phyloP scores from a whole-genome alignment of 2,113 vertebrate genomes.

The Crotophaga sulcirostris region DNA sequence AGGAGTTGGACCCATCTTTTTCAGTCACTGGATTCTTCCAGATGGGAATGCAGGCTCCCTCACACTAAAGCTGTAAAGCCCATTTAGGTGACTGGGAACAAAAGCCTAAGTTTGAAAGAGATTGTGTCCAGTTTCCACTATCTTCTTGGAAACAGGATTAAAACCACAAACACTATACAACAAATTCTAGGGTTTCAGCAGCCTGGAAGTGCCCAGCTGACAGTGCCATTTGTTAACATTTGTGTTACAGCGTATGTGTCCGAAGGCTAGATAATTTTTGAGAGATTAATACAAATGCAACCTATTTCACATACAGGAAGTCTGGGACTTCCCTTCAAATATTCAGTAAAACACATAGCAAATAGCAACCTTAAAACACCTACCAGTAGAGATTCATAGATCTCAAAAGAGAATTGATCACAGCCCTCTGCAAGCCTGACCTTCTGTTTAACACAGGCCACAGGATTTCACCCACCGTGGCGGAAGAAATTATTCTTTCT shows the following conservation, averaged over 20 bases:
- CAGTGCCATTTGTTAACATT: neutral
- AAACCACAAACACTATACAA: neutral
- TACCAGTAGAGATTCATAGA: neutral
- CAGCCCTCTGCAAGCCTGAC: neutral
- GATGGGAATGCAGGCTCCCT: neutral
- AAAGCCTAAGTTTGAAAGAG: neutral
- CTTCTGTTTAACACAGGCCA: conserved; percentile 28
- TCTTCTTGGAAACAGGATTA: neutral
- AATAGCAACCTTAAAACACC: neutral
- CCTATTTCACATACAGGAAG: neutral
- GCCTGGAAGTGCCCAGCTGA: neutral
- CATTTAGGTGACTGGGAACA: rapidly evolving
- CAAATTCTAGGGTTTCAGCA: neutral
- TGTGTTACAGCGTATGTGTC: neutral
- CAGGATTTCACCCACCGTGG: neutral
- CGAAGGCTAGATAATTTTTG: neutral
- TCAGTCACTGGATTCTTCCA: neutral
- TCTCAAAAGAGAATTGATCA: neutral
- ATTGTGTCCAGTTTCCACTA: neutral
- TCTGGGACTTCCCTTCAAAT: neutral
- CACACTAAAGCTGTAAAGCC: neutral
- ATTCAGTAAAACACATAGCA: neutral
- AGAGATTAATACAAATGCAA: neutral
- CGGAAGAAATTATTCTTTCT: conserved; percentile 1
- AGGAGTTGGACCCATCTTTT: neutral